phyloP scores from a whole-genome alignment of 37 sponge, comb jelly and placozoan species.

The Haliclona indistincta region DNA sequence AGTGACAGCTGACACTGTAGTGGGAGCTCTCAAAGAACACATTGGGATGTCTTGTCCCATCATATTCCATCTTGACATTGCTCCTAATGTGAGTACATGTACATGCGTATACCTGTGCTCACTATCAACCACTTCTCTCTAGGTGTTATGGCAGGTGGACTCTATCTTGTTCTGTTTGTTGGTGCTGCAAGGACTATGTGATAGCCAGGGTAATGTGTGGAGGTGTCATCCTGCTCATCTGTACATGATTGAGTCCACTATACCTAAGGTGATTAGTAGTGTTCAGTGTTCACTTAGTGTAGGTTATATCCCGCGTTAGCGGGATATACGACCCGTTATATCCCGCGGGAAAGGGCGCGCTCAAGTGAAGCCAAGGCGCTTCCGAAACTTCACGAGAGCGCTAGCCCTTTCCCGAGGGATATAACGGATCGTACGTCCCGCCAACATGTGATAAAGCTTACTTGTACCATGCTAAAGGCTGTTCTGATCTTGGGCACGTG shows the following conservation, averaged over 20 bases:
- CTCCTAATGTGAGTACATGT: constrained; percentile 43
- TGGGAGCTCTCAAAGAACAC: constrained; percentile 26
- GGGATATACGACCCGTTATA: too few relatives aligned
- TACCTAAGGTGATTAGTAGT: constrained; percentile 1
- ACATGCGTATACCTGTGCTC: not conserved
- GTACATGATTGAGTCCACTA: constrained; percentile 52
- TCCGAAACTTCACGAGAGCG: too few relatives aligned
- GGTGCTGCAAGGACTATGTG: constrained; percentile 25
- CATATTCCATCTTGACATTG: constrained; percentile 59
- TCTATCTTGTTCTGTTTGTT: constrained; percentile 50
- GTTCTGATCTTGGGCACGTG: too few relatives aligned
- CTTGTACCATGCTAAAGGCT: too few relatives aligned
- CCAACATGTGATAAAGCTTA: too few relatives aligned
- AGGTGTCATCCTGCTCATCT: constrained; percentile 27
- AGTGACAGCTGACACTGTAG: constrained; percentile 44
- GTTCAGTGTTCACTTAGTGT: too few relatives aligned
- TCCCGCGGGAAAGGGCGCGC: too few relatives aligned
- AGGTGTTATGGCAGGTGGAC: constrained; percentile 51
- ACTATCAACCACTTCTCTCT: not conserved
- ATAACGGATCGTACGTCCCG: too few relatives aligned
- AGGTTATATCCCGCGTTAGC: too few relatives aligned
- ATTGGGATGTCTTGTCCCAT: not conserved
- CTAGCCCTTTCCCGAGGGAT: too few relatives aligned
- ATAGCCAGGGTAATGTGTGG: constrained; percentile 62
- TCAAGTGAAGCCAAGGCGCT: too few relatives aligned